Percentiles rank a stretch among this genome's conserved stretches.
Evolutionary conservation across 1,140 invertebrate species (phyloP).

Genomic region (Limonius californicus): DNA sequence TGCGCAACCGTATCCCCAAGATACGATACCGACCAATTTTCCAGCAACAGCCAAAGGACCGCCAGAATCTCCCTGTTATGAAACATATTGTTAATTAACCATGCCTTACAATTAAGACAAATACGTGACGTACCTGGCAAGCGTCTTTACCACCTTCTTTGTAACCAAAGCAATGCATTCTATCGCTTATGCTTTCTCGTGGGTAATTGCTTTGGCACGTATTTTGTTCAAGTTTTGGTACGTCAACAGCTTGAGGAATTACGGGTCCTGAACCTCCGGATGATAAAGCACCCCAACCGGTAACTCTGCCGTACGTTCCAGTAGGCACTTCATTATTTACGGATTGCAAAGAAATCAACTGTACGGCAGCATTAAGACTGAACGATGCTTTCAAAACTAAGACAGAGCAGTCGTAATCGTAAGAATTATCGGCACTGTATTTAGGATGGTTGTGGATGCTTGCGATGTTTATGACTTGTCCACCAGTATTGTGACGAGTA

Average conservation of each 20-base stretch:
- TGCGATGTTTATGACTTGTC: not conserved
- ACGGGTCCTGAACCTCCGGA: conserved; percentile 2
- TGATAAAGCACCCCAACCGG: conserved; percentile 10
- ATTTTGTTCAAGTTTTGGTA: not conserved
- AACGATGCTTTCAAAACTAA: not conserved
- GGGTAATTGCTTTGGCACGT: not conserved
- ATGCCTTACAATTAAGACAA: not conserved
- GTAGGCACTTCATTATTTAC: not conserved
- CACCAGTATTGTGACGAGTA: not conserved
- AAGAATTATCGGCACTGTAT: not conserved
- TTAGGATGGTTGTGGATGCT: not conserved
- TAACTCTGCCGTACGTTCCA: not conserved
- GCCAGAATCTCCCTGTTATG: conserved; percentile 19
- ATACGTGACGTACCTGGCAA: conserved; percentile 56
- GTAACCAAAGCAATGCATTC: conserved; percentile 46
- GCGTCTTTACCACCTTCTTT: conserved; percentile 60
- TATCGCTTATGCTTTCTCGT: conserved; percentile 49
- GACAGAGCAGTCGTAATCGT: conserved; percentile 6
- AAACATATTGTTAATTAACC: not conserved
- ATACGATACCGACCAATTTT: conserved; percentile 54
- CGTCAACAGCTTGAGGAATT: conserved; percentile 3
- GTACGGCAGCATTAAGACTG: too few species aligned
- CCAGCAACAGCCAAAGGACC: conserved; percentile 39
- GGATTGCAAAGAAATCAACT: not conserved
- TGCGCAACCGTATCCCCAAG: conserved; percentile 58